Evolutionary conservation across 2,797 vertebrate genomes (phyloP).

Genomic region (Melanotaenia parkinsoni): DNA sequence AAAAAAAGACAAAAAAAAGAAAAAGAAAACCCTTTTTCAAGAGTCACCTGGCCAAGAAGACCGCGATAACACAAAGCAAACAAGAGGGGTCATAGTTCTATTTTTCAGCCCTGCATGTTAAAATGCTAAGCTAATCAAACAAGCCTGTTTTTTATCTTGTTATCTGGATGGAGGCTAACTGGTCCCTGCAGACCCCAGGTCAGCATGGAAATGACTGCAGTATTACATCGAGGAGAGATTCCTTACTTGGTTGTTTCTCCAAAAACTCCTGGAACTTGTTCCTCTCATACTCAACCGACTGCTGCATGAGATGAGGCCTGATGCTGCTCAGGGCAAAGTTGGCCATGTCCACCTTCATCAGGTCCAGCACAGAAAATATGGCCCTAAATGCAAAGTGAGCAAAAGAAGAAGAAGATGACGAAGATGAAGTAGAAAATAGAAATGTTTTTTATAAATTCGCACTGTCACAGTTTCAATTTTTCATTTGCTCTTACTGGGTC

Average conservation of each 20-base stretch:
- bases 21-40: too few relatives aligned
- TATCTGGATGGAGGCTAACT: too few relatives aligned
- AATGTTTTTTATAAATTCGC: background rate
- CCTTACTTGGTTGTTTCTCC: slow-evolving; percentile 95
- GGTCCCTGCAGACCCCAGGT: background rate
- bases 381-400: slow-evolving; percentile 78
- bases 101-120: background rate
- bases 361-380: slow-evolving; percentile 93
- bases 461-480: background rate
- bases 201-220: background rate
- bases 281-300: slow-evolving; percentile 96
- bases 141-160: background rate
- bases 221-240: background rate
- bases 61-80: background rate
- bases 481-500: background rate
- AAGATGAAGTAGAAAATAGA: background rate
- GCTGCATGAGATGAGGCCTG: slow-evolving; percentile 94
- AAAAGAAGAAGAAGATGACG: background rate
- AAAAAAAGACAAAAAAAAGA: background rate
- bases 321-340: slow-evolving; percentile 95
- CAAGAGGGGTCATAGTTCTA: background rate
- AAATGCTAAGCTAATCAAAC: background rate
- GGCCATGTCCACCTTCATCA: slow-evolving; percentile 98
- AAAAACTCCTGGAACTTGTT: slow-evolving; percentile 95
- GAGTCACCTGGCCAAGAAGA: background rate